Base-by-base conservation (phyloP, 53 echinoderm and acorn worm species). In the Mesocentrotus franciscanus region DNA sequence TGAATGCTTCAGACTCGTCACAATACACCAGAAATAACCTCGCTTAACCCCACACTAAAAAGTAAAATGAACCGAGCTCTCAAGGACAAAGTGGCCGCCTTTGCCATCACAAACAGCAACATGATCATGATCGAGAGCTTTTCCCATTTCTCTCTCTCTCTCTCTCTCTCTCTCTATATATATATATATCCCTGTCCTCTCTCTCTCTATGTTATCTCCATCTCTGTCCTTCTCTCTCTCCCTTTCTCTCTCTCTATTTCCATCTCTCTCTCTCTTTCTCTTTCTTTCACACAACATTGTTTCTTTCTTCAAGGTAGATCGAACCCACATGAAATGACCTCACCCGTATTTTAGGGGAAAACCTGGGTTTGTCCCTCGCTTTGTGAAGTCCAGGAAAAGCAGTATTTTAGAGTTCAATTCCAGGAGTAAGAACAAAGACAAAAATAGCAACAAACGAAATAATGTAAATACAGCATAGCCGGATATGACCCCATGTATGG, bases 51-150 rank as follows among this genome's bases (percentile, higher is more conserved):
- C 42, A 22, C 18, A 16, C 42, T 0, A 22, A 61, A 83, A 83
- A 83, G 83, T 83, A 83, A 83, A 83, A 83, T 83, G 83, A 83
- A 83, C 83, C 83, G 83, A 20, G 20, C 42, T 22, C 83, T 76
- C 83, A 83, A 83, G 83, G 83, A 18, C 22, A 20, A 36, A 36
- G 49, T 83, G 42, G 39, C 83, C 83, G 83, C 49, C 83, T 39
- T 42, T 39, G 20, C 83, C 83, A 83, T 83, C 49, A 49, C 49
- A 22, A 83, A 39, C 36, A 83, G 83, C 83, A 83, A 83, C 49
- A 83, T 49, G 83, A 42, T 83, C 83, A 36, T 76, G 76, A 29
- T 32, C 33, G 76, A 76, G n/a, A 76, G 76, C 72, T 22, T 22
- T 22, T 2, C 16, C 42, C 17, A 11, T 0, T 20, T 14, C 22